phyloP scores from a whole-genome alignment of 2,797 vertebrate species.

The Myotis vivesi region DNA sequence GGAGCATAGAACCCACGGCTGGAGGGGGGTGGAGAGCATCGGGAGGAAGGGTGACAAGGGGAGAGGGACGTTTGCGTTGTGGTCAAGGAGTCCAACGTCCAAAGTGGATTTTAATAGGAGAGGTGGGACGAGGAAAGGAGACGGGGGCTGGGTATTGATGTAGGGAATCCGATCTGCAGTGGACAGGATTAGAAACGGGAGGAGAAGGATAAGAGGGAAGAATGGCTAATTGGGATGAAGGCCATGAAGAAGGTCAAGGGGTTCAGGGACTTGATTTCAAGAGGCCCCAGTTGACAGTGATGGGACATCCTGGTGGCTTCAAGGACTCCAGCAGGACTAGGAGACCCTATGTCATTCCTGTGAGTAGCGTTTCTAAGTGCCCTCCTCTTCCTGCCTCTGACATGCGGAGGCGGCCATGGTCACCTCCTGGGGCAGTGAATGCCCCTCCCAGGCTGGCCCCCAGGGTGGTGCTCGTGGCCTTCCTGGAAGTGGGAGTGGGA shows the following conservation, averaged over 20 bases:
- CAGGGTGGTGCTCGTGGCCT: not conserved
- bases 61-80: not conserved
- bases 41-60: not conserved
- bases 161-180: not conserved
- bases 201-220: not conserved
- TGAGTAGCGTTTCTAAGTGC: not conserved
- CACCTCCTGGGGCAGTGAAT: not conserved
- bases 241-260: not conserved
- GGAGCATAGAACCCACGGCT: not conserved
- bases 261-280: not conserved
- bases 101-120: not conserved
- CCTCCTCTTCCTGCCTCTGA: not conserved
- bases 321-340: not conserved
- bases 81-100: not conserved
- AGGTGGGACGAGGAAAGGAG: not conserved
- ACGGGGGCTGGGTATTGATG: fast-evolving
- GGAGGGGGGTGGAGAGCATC: not conserved
- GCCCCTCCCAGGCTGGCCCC: not conserved
- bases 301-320: not conserved
- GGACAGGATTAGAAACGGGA: too few species aligned
- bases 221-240: not conserved
- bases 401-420: fast-evolving
- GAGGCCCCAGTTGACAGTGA: not conserved
- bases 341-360: not conserved
- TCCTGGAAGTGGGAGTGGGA: not conserved